Base-by-base conservation (phyloP, 2,888 invertebrate species). In the Clitarchus hookeri region DNA sequence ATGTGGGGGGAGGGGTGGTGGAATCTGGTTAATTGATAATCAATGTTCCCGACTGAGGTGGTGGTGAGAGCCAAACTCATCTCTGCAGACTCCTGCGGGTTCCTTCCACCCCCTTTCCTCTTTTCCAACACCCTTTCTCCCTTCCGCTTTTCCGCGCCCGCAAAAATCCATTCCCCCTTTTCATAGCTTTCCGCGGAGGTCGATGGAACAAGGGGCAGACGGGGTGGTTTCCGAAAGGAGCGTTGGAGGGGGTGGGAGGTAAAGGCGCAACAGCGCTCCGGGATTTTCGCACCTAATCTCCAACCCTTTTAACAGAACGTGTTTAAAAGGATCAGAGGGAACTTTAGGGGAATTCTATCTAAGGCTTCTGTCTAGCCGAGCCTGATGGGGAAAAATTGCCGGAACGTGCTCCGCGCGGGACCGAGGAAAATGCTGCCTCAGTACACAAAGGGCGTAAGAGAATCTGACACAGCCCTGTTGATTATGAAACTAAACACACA, bases 251-350 rank as follows among this genome's bases (percentile, higher is more conserved):
- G 19, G 53, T n/a, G n/a, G 53, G 23, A 65, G 8, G n/a, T 11
- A n/a, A 19, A 65, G 19, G 65, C 65, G 65, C 65, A 65, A 65
- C 65, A 65, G 65, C 65, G 65, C 65, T 12, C 23, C 8, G 65
- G 65, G 65, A 65, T 65, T 65, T n/a, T 65, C 65, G 65, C 65
- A 65, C 65, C 65, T 65, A 65, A 65, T 65, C 65, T 65, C 65
- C 65, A 65, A 65, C 65, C 65, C 65, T 65, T 65, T 65, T 65
- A 65, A n/a, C 65, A 65, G 84, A 54, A 84, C 84, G 84, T 84
- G 84, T 65, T 84, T 65, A 84, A 84, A 84, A 84, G 84, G 84
- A 25, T 44, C 44, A 84, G 44, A 84, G 84, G 19, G 84, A 44
- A 65, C 65, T 65, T 65, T 65, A 3, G 65, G 65, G 16, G 65